Evolutionary conservation across 2,888 invertebrate genomes (phyloP).

Genomic region (Caenorhabditis uteleia): DNA sequence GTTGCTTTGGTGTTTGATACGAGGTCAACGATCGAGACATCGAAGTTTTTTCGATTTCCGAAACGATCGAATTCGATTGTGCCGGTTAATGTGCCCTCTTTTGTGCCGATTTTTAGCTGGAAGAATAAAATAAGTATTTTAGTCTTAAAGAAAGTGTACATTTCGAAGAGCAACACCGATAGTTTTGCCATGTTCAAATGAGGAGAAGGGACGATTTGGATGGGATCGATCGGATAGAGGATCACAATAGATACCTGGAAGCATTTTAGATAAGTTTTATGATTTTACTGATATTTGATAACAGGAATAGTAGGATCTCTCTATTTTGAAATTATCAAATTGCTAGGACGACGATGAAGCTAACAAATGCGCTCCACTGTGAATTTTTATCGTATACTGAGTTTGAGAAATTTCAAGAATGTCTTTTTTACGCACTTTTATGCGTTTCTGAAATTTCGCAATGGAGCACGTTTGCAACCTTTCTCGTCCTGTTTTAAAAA

Average conservation of each 20-base stretch:
- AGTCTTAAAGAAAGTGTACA: conserved; percentile 30
- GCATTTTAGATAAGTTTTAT: conserved; percentile 67
- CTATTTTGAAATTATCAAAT: conserved; percentile 2
- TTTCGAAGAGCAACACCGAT: conserved; percentile 56
- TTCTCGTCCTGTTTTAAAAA: too few species aligned
- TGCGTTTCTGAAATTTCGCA: too few species aligned
- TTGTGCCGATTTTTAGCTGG: conserved; percentile 52
- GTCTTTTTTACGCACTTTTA: too few species aligned
- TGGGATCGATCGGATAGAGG: conserved; percentile 62
- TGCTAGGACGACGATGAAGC: background rate
- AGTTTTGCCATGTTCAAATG: conserved; percentile 67
- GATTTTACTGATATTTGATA: too few species aligned
- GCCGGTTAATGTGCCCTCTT: conserved; percentile 65
- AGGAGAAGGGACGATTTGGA: conserved; percentile 64
- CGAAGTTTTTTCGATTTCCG: conserved; percentile 64
- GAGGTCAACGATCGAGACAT: conserved; percentile 65
- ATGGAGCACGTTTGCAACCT: too few species aligned
- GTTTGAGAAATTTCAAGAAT: too few species aligned
- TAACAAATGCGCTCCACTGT: background rate
- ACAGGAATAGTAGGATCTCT: too few species aligned
- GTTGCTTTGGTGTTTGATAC: conserved; percentile 65
- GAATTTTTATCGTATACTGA: too few species aligned
- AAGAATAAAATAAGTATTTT: conserved; percentile 3
- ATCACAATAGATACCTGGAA: conserved; percentile 85
- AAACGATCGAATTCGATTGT: conserved; percentile 65